Evolutionary conservation across 2,888 invertebrate species (phyloP).

Genomic region (Habrosyne pyritoides): DNA sequence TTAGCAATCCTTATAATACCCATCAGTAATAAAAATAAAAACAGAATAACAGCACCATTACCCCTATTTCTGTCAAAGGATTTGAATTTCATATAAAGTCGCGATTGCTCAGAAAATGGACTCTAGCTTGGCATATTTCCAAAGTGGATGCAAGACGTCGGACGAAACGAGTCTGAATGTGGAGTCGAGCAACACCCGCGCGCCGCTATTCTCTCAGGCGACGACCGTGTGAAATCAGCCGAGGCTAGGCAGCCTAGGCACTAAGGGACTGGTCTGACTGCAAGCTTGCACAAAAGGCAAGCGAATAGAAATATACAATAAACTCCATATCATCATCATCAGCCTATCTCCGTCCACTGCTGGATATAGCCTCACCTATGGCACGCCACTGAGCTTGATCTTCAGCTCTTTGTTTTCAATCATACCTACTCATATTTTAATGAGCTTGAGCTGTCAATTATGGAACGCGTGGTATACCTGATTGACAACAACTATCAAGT

Average conservation of each 20-base stretch:
- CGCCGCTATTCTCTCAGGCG: conserved; percentile 2
- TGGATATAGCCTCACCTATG: too few species aligned
- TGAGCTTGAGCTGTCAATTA: too few species aligned
- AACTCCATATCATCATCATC: too few species aligned
- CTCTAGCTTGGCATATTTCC: conserved; percentile 38
- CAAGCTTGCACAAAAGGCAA: background rate
- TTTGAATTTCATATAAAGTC: conserved; percentile 42
- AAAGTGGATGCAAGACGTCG: conserved; percentile 31
- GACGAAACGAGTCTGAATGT: conserved; percentile 22
- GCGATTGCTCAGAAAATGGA: conserved; percentile 34
- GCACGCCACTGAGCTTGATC: too few species aligned
- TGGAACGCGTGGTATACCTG: too few species aligned
- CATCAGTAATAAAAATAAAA: too few species aligned
- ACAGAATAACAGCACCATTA: too few species aligned
- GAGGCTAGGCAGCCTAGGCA: conserved; percentile 6
- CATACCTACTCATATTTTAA: too few species aligned
- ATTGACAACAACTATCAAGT: too few species aligned
- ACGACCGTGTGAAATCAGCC: conserved; percentile 22
- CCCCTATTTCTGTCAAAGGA: conserved; percentile 24
- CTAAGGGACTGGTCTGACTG: background rate
- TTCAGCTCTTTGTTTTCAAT: too few species aligned
- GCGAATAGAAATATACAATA: background rate
- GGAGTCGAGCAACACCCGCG: conserved; percentile 20
- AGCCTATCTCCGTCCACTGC: too few species aligned
- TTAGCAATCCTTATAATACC: too few species aligned